phyloP scores from a whole-genome alignment of 2,113 vertebrate genomes.

The Theristicus caerulescens region DNA sequence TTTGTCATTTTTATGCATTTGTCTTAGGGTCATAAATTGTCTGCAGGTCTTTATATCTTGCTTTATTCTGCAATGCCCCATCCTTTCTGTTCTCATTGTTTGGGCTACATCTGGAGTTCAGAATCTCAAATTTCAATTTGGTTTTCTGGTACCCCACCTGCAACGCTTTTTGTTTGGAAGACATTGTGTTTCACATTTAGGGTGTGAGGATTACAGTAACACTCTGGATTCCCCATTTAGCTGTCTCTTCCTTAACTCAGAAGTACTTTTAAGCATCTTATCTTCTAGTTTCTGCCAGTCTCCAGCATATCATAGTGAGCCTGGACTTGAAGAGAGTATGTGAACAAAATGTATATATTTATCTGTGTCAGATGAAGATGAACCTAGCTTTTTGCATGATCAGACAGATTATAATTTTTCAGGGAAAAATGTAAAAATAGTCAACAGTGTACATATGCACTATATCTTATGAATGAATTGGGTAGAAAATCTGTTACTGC shows the following conservation, averaged over 20 bases:
- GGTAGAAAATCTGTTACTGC: neutral
- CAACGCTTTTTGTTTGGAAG: neutral
- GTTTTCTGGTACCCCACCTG: neutral
- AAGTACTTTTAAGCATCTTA: neutral
- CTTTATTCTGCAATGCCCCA: neutral
- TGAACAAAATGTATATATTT: neutral
- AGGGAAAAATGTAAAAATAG: neutral
- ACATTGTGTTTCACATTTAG: neutral
- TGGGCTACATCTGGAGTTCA: neutral
- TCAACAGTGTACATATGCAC: fast-evolving
- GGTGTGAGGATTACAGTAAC: neutral
- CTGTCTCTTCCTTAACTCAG: neutral
- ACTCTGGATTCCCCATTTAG: neutral
- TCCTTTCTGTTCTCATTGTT: neutral
- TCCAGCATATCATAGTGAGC: neutral
- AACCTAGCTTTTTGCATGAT: neutral
- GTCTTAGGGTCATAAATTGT: neutral
- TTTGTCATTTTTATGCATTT: neutral
- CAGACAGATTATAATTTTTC: neutral
- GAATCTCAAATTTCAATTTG: neutral
- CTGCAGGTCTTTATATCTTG: neutral
- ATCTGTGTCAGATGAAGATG: neutral
- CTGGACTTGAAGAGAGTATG: neutral
- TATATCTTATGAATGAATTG: neutral
- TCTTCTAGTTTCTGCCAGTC: neutral